Percentiles rank a stretch among this genome's conserved stretches.
phyloP scores from a whole-genome alignment of 2,113 vertebrate genomes.

The Tachysurus fulvidraco region DNA sequence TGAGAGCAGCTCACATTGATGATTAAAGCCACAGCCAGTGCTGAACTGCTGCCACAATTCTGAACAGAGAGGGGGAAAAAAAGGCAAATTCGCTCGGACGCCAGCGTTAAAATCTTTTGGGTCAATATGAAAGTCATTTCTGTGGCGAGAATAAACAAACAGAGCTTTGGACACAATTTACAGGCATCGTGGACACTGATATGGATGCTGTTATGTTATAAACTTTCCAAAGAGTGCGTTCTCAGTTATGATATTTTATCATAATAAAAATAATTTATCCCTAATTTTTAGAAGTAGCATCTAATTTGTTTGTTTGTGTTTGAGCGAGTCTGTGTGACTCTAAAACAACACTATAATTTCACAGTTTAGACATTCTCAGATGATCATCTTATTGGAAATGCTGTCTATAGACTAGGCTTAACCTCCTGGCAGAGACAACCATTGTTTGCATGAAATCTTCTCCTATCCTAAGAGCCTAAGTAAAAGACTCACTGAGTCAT shows the following conservation, averaged over 20 bases:
- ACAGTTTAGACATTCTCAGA: background rate
- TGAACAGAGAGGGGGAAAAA: conserved; percentile 47
- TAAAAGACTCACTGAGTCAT: background rate
- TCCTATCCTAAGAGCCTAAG: background rate
- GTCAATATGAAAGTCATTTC: conserved; percentile 72
- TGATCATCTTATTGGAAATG: background rate
- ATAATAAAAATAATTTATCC: background rate
- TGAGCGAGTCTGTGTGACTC: background rate
- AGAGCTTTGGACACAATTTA: conserved; percentile 65
- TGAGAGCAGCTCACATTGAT: background rate
- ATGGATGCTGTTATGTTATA: background rate
- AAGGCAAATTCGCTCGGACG: conserved; percentile 61
- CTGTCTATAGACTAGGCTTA: background rate
- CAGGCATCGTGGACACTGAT: conserved; percentile 30
- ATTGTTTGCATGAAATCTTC: background rate
- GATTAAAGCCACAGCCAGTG: background rate
- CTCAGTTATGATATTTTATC: background rate
- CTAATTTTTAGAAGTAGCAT: background rate
- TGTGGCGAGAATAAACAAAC: conserved; percentile 69
- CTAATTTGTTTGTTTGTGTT: background rate
- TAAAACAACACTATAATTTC: background rate
- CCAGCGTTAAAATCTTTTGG: conserved; percentile 70
- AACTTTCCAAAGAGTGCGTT: background rate
- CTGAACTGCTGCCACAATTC: conserved; percentile 60
- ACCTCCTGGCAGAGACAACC: background rate